These are phyloP conservation scores for Prunella strophiata DNA, from an alignment of 2,797 vertebrate species.

Conservation along the genomic window DNA sequence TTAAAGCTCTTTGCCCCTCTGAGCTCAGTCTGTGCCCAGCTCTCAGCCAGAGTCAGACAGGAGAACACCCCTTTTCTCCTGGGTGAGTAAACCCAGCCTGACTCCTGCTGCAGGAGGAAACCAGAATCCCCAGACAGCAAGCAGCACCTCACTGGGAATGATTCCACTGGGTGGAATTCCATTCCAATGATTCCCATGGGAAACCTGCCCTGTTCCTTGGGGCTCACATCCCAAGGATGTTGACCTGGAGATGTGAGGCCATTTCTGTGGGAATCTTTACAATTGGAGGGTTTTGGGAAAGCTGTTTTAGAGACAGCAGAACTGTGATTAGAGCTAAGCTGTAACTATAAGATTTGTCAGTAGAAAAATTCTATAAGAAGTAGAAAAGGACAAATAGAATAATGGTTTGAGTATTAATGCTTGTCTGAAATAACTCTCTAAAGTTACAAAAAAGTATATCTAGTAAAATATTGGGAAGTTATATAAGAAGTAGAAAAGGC, in stretches of 20 bases:
- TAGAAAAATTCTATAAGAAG: neutral
- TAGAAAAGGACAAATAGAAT: neutral
- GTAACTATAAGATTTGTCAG: neutral
- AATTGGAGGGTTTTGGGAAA: neutral
- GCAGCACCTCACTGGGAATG: neutral
- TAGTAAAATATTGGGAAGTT: neutral
- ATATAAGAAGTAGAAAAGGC: neutral
- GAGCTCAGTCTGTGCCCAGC: neutral
- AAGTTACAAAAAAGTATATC: neutral
- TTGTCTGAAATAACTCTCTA: neutral
- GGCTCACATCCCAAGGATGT: neutral
- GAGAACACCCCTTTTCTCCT: neutral
- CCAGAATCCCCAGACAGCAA: neutral
- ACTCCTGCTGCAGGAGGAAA: neutral
- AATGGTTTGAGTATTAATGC: neutral
- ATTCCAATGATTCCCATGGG: neutral
- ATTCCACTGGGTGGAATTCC: neutral
- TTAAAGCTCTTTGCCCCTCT: neutral
- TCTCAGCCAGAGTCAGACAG: neutral
- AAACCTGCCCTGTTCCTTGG: neutral
- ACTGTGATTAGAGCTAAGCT: neutral
- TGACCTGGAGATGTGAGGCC: neutral
- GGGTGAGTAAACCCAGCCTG: neutral
- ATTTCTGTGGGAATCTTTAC: neutral
- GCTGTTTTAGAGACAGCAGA: neutral